Evolutionary conservation across 2,888 invertebrate genomes (phyloP).

Genomic region (Stenoptilia bipunctidactyla): DNA sequence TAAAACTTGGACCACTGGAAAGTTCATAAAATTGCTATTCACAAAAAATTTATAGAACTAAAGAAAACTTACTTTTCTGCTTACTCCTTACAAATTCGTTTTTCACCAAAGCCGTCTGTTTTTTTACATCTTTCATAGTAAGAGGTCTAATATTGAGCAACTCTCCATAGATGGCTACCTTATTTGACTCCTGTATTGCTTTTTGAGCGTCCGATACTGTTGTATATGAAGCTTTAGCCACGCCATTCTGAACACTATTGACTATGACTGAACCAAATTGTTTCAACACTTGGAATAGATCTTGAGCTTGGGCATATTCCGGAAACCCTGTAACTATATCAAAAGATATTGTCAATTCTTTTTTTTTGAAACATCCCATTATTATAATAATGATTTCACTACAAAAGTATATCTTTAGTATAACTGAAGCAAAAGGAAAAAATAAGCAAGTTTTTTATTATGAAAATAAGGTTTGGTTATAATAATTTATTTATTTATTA

Average conservation of each 20-base stretch:
- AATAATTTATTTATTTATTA: too few relatives aligned
- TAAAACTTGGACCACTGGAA: too few relatives aligned
- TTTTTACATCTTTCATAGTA: conserved; percentile 5
- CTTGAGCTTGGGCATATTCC: conserved; percentile 31
- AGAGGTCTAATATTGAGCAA: conserved; percentile 26
- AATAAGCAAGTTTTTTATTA: too few relatives aligned
- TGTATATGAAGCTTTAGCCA: conserved; percentile 25
- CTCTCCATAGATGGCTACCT: conserved; percentile 37
- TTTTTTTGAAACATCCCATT: too few relatives aligned
- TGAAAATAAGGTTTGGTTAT: too few relatives aligned
- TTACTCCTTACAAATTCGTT: conserved; percentile 24
- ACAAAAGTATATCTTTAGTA: too few relatives aligned
- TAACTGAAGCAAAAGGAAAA: too few relatives aligned
- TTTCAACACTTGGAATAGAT: conserved; percentile 29
- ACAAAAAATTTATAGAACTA: too few relatives aligned
- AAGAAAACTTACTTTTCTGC: conserved; percentile 23
- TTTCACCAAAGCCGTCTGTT: conserved; percentile 15
- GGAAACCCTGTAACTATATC: conserved; percentile 33
- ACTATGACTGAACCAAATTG: conserved; percentile 29
- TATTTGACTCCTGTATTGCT: conserved; percentile 22
- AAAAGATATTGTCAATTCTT: too few relatives aligned
- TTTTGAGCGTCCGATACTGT: conserved; percentile 19
- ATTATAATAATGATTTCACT: too few relatives aligned
- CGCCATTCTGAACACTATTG: conserved; percentile 22
- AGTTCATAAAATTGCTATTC: too few relatives aligned